Evolutionary conservation across 1,140 invertebrate species (phyloP).

Genomic region (Drosophila novamexicana): DNA sequence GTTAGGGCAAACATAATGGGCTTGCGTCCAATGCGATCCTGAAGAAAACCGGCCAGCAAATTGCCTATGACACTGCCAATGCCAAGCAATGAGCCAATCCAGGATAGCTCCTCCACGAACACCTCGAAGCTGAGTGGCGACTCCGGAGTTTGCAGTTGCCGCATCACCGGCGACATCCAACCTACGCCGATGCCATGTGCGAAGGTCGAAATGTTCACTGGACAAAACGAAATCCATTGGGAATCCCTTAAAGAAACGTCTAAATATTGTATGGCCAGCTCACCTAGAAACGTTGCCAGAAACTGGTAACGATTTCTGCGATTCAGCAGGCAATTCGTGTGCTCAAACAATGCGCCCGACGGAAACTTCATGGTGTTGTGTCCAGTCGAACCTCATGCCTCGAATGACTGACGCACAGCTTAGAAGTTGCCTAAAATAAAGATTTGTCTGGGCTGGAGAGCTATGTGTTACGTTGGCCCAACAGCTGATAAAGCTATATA

Average conservation of each 20-base stretch:
- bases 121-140: conserved; percentile 68
- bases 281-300: conserved; percentile 62
- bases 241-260: neutral
- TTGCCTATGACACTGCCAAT: conserved; percentile 75
- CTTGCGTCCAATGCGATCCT: conserved; percentile 72
- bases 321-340: conserved; percentile 56
- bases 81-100: conserved; percentile 73
- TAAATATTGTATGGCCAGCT: neutral
- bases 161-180: conserved; percentile 84
- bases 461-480: conserved; percentile 13
- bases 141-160: conserved; percentile 71
- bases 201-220: conserved; percentile 84
- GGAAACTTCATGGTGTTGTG: conserved; percentile 49
- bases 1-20: conserved; percentile 48
- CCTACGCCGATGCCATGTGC: conserved; percentile 84
- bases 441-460: conserved; percentile 5
- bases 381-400: conserved; percentile 3
- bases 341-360: conserved; percentile 38
- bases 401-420: conserved; percentile 14
- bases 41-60: conserved; percentile 49
- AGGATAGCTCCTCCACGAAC: conserved; percentile 62
- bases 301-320: conserved; percentile 61
- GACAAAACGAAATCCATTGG: neutral
- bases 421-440: neutral
- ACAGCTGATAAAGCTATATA: conserved; percentile 12